These are phyloP conservation scores for Dermochelys coriacea DNA, from an alignment of 2,797 vertebrate genomes.

Conservation along the genomic window DNA sequence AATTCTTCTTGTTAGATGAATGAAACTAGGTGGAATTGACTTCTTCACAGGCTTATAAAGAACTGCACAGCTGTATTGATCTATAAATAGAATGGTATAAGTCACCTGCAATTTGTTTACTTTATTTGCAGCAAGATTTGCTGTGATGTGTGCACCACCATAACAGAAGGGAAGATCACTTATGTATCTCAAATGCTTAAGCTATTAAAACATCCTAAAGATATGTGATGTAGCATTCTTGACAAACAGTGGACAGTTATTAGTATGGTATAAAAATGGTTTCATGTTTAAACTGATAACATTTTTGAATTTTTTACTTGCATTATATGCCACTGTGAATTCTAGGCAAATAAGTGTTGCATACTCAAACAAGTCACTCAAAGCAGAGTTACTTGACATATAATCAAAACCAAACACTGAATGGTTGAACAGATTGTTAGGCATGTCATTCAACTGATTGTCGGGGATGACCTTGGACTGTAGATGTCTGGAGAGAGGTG, in stretches of 20 bases:
- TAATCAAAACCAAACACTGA: too few species aligned
- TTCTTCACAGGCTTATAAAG: neutral
- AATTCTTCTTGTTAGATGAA: neutral
- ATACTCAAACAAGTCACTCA: neutral
- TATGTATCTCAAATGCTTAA: too few species aligned
- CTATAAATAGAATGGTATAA: rapidly evolving
- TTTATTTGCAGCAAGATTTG: neutral
- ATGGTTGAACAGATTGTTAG: too few species aligned
- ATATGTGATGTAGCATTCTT: neutral
- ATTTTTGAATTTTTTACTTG: neutral
- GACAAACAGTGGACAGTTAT: neutral
- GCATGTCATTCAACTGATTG: too few species aligned
- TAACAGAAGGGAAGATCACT: too few species aligned
- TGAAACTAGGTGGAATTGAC: neutral
- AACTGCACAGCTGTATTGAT: neutral
- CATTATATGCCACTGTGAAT: too few species aligned
- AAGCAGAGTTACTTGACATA: neutral
- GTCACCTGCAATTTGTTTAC: neutral
- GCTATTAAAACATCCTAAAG: neutral
- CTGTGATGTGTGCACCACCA: neutral
- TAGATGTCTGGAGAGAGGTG: neutral
- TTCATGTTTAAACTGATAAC: neutral
- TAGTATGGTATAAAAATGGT: too few species aligned
- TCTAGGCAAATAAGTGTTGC: neutral
- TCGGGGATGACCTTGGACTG: too few species aligned